Conservation (phyloP, 2,797 vertebrate genomes). For the Hydrophis major region DNA sequence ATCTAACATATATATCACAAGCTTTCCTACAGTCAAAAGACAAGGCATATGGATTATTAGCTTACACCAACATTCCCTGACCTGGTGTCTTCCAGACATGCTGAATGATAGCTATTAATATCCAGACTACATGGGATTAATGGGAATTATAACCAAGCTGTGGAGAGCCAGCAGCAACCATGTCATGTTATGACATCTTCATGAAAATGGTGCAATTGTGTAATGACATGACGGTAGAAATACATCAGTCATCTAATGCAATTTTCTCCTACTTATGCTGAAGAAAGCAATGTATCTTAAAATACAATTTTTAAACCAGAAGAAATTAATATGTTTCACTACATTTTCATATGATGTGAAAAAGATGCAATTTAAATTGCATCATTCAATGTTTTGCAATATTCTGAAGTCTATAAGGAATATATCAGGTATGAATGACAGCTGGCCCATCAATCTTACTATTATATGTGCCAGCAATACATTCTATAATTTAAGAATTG, state of each 20-base stretch:
- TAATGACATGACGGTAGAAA: background rate
- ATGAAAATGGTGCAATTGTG: background rate
- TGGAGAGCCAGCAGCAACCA: background rate
- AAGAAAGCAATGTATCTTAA: background rate
- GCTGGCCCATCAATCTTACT: background rate
- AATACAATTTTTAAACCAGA: background rate
- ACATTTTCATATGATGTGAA: background rate
- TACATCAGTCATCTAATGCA: background rate
- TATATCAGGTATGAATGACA: slow-evolving; percentile 4
- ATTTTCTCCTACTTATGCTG: background rate
- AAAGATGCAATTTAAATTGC: background rate
- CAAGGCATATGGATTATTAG: background rate
- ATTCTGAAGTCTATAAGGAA: background rate
- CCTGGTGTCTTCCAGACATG: background rate
- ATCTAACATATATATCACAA: background rate
- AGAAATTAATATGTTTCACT: background rate
- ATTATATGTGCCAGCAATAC: background rate
- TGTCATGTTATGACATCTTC: background rate
- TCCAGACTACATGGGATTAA: background rate
- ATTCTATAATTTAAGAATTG: background rate
- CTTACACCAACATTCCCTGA: background rate
- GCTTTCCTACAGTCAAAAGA: background rate
- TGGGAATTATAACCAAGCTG: background rate
- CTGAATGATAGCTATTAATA: background rate
- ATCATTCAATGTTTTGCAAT: background rate